phyloP scores from a whole-genome alignment of 2,888 invertebrate genomes.

The Rhamnusium bicolor region DNA sequence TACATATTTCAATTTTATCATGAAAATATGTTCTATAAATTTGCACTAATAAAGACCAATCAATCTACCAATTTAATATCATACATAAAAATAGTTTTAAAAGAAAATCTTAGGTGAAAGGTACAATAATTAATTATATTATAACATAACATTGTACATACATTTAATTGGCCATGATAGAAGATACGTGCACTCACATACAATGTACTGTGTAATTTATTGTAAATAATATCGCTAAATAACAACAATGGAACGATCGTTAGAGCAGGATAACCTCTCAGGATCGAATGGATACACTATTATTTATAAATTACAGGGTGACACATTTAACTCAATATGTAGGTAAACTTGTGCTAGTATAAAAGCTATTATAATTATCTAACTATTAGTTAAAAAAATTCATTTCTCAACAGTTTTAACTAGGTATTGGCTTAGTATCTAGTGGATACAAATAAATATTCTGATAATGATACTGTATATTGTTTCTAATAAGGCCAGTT shows the following conservation, averaged over 20 bases:
- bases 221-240: conserved; percentile 69
- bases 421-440: background rate
- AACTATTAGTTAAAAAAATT: background rate
- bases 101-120: conserved; percentile 64
- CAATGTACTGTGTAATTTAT: conserved; percentile 68
- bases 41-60: background rate
- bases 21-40: background rate
- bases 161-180: conserved; percentile 70
- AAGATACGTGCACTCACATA: conserved; percentile 68
- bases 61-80: background rate
- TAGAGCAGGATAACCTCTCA: conserved; percentile 64
- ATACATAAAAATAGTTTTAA: conserved; percentile 22
- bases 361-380: background rate
- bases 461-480: too few relatives aligned
- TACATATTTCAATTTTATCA: too few relatives aligned
- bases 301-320: conserved; percentile 56
- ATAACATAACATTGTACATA: conserved; percentile 67
- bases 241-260: conserved; percentile 68
- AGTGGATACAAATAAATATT: background rate
- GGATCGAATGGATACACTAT: conserved; percentile 53
- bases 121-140: conserved; percentile 69
- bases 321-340: background rate
- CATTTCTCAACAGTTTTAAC: too few relatives aligned
- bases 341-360: background rate
- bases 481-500: too few relatives aligned